phyloP scores from a whole-genome alignment of 2,113 vertebrate genomes.

The Hydrolagus affinis region DNA sequence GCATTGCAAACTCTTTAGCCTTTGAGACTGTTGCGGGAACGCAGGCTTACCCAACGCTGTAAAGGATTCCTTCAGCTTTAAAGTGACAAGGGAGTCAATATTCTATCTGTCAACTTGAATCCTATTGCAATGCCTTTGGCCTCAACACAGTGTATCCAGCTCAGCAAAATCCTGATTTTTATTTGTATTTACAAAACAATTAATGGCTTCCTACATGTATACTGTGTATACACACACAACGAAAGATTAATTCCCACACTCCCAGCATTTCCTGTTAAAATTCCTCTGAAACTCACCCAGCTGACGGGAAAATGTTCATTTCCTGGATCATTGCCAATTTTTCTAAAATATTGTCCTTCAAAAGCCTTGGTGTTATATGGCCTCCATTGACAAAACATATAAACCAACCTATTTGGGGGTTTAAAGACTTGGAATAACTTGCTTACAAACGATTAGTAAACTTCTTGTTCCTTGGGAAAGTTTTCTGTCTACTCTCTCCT shows the following conservation, averaged over 20 bases:
- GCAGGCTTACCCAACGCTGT: no score
- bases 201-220: conserved; percentile 21
- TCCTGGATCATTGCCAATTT: not conserved
- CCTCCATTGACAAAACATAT: not conserved
- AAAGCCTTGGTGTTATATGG: not conserved
- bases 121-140: not conserved
- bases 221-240: not conserved
- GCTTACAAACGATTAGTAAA: not conserved
- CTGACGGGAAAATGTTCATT: not conserved
- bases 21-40: no score
- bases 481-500: not conserved
- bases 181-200: not conserved
- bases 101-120: not conserved
- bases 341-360: not conserved
- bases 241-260: not conserved
- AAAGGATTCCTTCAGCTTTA: no score
- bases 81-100: not conserved
- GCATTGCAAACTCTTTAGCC: no score
- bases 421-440: not conserved
- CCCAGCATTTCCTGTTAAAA: conserved; percentile 13
- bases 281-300: not conserved
- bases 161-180: not conserved
- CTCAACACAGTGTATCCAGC: not conserved
- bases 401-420: not conserved
- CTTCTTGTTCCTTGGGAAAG: not conserved